Conservation (phyloP, 2,888 invertebrate genomes). For the Drosophila gaucha region DNA sequence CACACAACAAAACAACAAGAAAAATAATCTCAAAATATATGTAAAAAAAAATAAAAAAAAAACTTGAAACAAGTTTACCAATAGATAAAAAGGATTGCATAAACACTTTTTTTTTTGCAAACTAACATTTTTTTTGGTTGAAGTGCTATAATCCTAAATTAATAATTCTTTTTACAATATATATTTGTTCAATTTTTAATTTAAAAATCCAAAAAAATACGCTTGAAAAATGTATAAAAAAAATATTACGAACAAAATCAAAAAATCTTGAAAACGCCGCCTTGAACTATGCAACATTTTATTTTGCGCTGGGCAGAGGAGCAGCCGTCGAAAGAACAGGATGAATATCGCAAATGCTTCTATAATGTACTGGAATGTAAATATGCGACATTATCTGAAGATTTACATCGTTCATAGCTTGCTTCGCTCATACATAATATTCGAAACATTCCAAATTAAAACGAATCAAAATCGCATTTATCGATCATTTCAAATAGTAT, state of each 20-base stretch:
- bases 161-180: conserved; percentile 12
- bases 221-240: conserved; percentile 38
- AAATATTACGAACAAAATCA: conserved; percentile 35
- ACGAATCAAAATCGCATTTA: conserved; percentile 5
- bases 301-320: conserved; percentile 49
- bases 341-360: conserved; percentile 92
- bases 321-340: conserved; percentile 73
- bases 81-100: conserved; percentile 14
- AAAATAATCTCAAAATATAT: conserved; percentile 72
- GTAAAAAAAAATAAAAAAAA: conserved; percentile 30
- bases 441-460: conserved; percentile 7
- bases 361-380: conserved; percentile 93
- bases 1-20: conserved; percentile 32
- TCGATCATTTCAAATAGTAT: no score
- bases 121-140: conserved; percentile 40
- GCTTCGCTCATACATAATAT: conserved; percentile 21
- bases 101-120: conserved; percentile 12
- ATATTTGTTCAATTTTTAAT: conserved; percentile 40
- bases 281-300: conserved; percentile 44
- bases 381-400: conserved; percentile 61
- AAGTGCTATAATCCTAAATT: conserved; percentile 19
- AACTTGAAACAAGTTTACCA: background rate
- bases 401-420: conserved; percentile 23
- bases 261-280: conserved; percentile 29
- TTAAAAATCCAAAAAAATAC: conserved; percentile 27